phyloP scores from a whole-genome alignment of 2,797 vertebrate genomes.

The Pempheris klunzingeri region DNA sequence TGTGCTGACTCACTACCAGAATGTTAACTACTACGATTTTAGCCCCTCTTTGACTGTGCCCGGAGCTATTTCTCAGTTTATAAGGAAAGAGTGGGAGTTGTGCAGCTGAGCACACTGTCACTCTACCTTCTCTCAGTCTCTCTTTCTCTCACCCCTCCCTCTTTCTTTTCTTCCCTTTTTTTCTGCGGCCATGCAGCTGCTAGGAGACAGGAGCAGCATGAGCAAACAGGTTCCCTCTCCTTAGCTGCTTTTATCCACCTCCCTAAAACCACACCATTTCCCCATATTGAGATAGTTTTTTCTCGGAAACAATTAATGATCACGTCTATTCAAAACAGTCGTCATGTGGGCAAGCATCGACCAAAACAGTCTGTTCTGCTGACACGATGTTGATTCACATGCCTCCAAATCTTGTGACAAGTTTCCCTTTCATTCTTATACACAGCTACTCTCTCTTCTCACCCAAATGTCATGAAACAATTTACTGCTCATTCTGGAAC shows the following conservation, averaged over 20 bases:
- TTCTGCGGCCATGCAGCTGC: constrained; percentile 76
- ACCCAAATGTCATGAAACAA: constrained; percentile 26
- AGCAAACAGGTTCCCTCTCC: constrained; percentile 77
- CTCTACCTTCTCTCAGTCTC: constrained; percentile 61
- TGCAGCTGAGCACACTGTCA: constrained; percentile 78
- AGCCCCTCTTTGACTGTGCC: constrained; percentile 61
- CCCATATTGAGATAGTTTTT: constrained; percentile 27
- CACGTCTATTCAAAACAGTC: constrained; percentile 42
- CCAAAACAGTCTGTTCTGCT: constrained; percentile 31
- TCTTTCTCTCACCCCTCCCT: constrained; percentile 50
- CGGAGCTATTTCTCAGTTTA: constrained; percentile 74
- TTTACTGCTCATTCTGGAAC: constrained; percentile 5
- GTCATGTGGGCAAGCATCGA: constrained; percentile 27
- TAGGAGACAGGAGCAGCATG: constrained; percentile 80
- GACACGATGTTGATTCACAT: constrained; percentile 51
- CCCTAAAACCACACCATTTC: constrained; percentile 49
- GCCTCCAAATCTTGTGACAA: constrained; percentile 40
- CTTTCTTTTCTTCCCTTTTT: constrained; percentile 46
- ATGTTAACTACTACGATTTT: constrained; percentile 71
- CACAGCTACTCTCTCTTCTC: constrained; percentile 21
- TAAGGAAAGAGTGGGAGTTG: constrained; percentile 80
- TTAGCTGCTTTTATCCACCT: constrained; percentile 58
- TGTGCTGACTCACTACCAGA: constrained; percentile 67
- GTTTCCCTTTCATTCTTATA: constrained; percentile 37
- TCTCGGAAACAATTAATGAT: constrained; percentile 45